Base-by-base conservation (phyloP, 2,797 vertebrate genomes). In the Xenopus petersii region DNA sequence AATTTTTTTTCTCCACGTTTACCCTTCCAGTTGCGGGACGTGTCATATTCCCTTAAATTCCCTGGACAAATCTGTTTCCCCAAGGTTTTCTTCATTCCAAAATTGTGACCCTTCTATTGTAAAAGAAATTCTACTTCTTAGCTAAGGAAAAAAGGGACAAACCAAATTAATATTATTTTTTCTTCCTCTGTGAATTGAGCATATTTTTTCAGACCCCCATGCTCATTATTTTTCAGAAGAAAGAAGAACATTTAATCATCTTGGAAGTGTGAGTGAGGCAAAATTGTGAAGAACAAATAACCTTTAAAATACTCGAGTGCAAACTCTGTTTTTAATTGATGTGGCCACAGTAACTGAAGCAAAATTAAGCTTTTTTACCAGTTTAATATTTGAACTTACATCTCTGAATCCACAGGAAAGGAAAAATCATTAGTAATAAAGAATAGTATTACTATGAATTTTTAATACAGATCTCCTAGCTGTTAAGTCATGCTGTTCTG, bases 291-390 rank as follows among this genome's bases (percentile, higher is more conserved):
- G 36, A 42, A 42, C 36, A 42, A 42, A 42, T 42, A 42, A 42
- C 36, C 36, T 42, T 42, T 42, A 42, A 54, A 48, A 62, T 47
- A 36, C 24, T 12, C 49, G 7, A n/a, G 47, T 12, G 30, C 33
- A 72, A 73, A 77, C 26, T 30, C 26, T 30, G 7, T 17, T 73
- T 77, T 68, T 68, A 73, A 77, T 77, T 73, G 64, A 61, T 56
- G 65, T 21, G 10, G 12, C 65, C 24, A 21, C 65, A 30, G 48
- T n/a, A 56, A 17, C 49, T 7, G 5, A 21, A 2, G 56, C 12
- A 64, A 56, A 64, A 47, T 30, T 33, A 64, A 56, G 54, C 55
- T 73, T 24, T 15, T n/a, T 42, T 42, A 1, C 21, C 26, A 16
- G 63, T 72, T 64, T 64, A 72, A 54, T 72, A 64, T 72, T 72